Conservation (phyloP, 2,797 vertebrate genomes). For the Typhlichthys subterraneus region DNA sequence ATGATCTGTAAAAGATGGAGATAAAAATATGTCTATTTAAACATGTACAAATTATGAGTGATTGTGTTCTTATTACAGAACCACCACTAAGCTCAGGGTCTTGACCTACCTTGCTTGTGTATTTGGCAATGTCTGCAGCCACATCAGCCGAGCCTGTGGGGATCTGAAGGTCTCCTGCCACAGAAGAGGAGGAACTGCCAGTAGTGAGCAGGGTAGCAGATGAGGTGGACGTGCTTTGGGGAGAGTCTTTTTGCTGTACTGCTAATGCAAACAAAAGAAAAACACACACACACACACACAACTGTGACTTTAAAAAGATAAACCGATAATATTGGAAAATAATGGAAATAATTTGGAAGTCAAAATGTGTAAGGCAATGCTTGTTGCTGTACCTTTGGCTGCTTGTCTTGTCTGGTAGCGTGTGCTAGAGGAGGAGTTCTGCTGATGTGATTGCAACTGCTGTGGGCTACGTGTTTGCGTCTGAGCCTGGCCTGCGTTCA, state of each 20-base stretch:
- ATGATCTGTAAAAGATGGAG: constrained; percentile 83
- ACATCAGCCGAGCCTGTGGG: constrained; percentile 93
- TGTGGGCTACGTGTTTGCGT: constrained; percentile 56
- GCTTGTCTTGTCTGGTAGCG: constrained; percentile 97
- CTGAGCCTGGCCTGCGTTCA: constrained; percentile 5
- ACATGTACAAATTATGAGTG: background rate
- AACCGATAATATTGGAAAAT: background rate
- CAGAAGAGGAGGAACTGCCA: constrained; percentile 70
- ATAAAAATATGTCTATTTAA: too few relatives aligned
- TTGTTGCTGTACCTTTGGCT: constrained; percentile 85
- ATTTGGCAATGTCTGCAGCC: constrained; percentile 96
- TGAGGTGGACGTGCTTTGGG: constrained; percentile 84
- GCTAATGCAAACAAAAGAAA: constrained; percentile 50
- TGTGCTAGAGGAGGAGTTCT: constrained; percentile 88
- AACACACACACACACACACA: too few relatives aligned
- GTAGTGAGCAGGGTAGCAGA: constrained; percentile 83
- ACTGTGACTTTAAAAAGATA: background rate
- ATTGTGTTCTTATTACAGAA: background rate
- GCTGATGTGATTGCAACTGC: constrained; percentile 70
- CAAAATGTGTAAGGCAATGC: background rate
- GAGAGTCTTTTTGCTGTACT: constrained; percentile 91
- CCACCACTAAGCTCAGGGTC: background rate
- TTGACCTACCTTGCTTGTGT: constrained; percentile 91
- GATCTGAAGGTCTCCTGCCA: constrained; percentile 86
- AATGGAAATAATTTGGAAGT: background rate